Evolutionary conservation across 2,797 vertebrate genomes (phyloP).

Genomic region (Lutjanus campechanus): DNA sequence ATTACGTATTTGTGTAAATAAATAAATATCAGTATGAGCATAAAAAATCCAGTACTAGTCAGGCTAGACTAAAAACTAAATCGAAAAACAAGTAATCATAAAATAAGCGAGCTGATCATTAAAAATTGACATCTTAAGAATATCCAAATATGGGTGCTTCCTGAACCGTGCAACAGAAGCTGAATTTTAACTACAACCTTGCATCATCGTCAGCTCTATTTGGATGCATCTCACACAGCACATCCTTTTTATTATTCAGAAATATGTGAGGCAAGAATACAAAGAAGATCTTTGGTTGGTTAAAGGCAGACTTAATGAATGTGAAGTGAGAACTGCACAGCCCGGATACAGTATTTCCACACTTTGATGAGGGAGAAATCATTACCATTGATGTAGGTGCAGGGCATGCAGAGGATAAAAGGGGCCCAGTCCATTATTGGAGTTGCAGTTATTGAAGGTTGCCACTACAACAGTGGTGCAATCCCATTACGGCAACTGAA

Average conservation of each 20-base stretch:
- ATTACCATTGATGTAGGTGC: constrained; percentile 66
- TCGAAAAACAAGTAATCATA: background rate
- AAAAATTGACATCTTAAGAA: background rate
- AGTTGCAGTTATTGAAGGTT: constrained; percentile 73
- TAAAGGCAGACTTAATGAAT: constrained; percentile 52
- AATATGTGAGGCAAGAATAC: constrained; percentile 22
- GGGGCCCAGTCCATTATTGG: constrained; percentile 67
- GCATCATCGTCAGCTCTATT: constrained; percentile 1
- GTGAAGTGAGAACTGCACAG: constrained; percentile 30
- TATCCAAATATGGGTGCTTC: background rate
- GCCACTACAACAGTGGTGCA: constrained; percentile 68
- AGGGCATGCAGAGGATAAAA: constrained; percentile 64
- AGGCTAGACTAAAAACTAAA: background rate
- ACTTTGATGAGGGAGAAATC: constrained; percentile 61
- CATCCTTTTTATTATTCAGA: constrained; percentile 16
- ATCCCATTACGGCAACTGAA: constrained; percentile 75
- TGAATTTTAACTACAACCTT: background rate
- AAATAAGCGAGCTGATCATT: no score
- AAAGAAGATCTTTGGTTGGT: constrained; percentile 7
- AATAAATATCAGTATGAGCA: no score
- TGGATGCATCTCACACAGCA: constrained; percentile 4
- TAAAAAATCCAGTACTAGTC: background rate
- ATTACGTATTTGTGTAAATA: no score
- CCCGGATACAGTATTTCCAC: constrained; percentile 41
- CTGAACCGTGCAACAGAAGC: background rate